Conservation (phyloP, 2,888 invertebrate genomes). For the Dromius quadrimaculatus region DNA sequence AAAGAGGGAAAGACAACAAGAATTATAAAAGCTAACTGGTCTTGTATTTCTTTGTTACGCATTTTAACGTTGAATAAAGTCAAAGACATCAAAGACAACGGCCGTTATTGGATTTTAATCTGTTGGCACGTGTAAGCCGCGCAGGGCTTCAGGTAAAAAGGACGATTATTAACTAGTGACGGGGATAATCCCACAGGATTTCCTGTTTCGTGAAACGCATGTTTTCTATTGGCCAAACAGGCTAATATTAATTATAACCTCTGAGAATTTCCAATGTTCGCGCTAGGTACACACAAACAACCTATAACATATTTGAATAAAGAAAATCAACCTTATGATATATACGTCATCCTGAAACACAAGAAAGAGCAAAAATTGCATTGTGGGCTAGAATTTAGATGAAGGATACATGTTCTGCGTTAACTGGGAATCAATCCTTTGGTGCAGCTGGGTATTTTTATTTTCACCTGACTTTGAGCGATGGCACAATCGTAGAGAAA, state of each 20-base stretch:
- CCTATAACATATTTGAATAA: no score
- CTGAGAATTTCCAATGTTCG: background rate
- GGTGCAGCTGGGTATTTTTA: no score
- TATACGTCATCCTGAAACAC: no score
- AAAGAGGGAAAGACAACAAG: background rate
- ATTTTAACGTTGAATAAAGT: background rate
- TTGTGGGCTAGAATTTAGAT: no score
- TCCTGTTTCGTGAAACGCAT: conserved; percentile 34
- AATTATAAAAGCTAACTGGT: conserved; percentile 11
- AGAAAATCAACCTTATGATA: no score
- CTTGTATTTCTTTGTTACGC: background rate
- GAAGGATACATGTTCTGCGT: no score
- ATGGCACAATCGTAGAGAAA: no score
- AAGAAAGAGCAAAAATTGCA: no score
- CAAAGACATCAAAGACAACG: conserved; percentile 19
- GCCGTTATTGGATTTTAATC: conserved; percentile 44
- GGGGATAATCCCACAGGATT: conserved; percentile 39
- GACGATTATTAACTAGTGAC: conserved; percentile 35
- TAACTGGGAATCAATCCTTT: no score
- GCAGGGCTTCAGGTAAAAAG: conserved; percentile 27
- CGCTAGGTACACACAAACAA: no score
- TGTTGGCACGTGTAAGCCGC: conserved; percentile 7
- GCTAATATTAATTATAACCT: conserved; percentile 46
- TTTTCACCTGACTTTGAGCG: no score
- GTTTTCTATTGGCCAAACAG: conserved; percentile 40